Percentiles rank a stretch among this genome's conserved stretches.
These are phyloP conservation scores for Pangasius djambal DNA, from an alignment of 2,797 vertebrate species.

Conservation along the genomic window DNA sequence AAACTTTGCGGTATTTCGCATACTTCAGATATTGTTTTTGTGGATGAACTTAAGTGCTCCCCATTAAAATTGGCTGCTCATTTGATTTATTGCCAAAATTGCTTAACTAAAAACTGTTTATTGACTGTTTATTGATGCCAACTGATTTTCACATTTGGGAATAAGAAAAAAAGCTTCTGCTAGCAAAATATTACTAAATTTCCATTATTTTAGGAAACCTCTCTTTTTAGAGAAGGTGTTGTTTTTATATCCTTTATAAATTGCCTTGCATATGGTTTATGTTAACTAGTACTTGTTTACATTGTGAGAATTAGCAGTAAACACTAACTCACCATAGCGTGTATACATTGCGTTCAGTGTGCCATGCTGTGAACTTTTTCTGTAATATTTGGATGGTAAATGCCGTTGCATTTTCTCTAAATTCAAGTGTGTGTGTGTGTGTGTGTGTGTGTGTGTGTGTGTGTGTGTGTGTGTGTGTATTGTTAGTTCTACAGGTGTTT, in stretches of 20 bases:
- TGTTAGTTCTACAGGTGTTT: constrained; percentile 13
- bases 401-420: neutral
- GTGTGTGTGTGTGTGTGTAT: neutral
- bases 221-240: neutral
- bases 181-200: neutral
- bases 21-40: neutral
- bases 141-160: neutral
- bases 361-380: neutral
- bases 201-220: neutral
- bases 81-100: neutral
- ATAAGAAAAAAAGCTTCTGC: neutral
- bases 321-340: too few species aligned
- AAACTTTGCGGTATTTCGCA: neutral
- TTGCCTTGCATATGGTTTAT: neutral
- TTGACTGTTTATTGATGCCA: neutral
- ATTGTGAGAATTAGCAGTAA: neutral
- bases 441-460: neutral
- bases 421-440: neutral
- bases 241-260: neutral
- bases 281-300: neutral
- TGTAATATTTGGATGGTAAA: constrained; percentile 2
- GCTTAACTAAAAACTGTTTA: neutral
- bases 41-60: neutral
- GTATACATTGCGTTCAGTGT: neutral
- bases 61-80: neutral